Conservation (phyloP, 2,888 invertebrate genomes). For the Tachina grossa region DNA sequence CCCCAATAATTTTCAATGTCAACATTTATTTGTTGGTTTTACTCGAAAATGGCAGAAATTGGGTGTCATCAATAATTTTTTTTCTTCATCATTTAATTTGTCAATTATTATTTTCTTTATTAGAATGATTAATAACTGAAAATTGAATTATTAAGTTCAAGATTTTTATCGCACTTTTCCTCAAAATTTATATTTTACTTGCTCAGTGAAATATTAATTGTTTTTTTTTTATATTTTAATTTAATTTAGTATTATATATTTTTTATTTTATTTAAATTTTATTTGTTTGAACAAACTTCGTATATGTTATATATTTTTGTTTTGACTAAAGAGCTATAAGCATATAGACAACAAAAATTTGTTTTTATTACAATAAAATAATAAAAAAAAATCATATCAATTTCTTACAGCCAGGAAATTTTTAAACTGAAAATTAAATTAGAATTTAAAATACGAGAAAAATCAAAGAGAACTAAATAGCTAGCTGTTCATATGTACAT, state of each 20-base stretch:
- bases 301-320: not conserved
- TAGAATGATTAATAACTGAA: not conserved
- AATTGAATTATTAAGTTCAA: not conserved
- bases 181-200: not conserved
- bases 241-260: too few relatives aligned
- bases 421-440: slow-evolving; percentile 24
- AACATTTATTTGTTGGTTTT: slow-evolving; percentile 3
- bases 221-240: not conserved
- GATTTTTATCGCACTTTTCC: not conserved
- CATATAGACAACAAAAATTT: not conserved
- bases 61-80: slow-evolving; percentile 48
- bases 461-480: slow-evolving; percentile 6
- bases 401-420: slow-evolving; percentile 16
- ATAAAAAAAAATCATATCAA: not conserved
- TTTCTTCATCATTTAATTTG: slow-evolving; percentile 21
- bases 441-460: not conserved
- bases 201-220: not conserved
- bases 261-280: too few relatives aligned
- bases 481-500: not conserved
- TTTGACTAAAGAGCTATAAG: too few relatives aligned
- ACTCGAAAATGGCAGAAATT: not conserved
- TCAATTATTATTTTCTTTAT: not conserved
- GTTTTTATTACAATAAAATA: not conserved
- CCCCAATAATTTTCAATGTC: slow-evolving; percentile 55
- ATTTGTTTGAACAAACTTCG: not conserved